Evolutionary conservation across 2,888 invertebrate genomes (phyloP).

Genomic region (Drosophila maculinotata): DNA sequence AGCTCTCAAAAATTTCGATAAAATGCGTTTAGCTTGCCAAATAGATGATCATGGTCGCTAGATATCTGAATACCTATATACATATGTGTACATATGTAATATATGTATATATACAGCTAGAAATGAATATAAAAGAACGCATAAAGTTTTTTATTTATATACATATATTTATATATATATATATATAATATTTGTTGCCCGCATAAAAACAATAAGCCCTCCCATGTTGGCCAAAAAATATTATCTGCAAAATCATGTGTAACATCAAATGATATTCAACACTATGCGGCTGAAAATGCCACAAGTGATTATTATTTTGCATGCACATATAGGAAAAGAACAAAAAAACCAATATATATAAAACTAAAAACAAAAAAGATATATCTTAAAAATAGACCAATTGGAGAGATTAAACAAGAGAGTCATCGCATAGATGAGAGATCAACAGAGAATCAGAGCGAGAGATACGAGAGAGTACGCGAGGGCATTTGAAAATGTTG

Average conservation of each 20-base stretch:
- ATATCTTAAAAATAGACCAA: slow-evolving; percentile 68
- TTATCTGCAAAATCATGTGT: slow-evolving; percentile 73
- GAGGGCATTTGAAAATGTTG: slow-evolving; percentile 55
- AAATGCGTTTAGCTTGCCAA: slow-evolving; percentile 64
- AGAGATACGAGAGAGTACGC: slow-evolving; percentile 28
- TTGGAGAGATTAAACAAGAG: slow-evolving; percentile 38
- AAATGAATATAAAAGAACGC: slow-evolving; percentile 10
- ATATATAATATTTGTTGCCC: slow-evolving; percentile 13
- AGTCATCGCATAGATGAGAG: slow-evolving; percentile 5
- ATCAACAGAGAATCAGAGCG: slow-evolving; percentile 3
- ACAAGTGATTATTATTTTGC: slow-evolving; percentile 79
- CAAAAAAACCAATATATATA: slow-evolving; percentile 25
- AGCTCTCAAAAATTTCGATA: slow-evolving; percentile 35
- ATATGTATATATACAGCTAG: slow-evolving; percentile 33
- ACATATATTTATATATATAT: neutral
- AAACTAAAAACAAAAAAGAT: slow-evolving; percentile 42
- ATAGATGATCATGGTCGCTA: slow-evolving; percentile 77
- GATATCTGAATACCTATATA: too few species aligned
- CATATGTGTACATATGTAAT: too few species aligned
- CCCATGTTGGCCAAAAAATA: slow-evolving; percentile 37
- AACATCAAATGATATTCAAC: slow-evolving; percentile 83
- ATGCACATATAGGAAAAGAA: slow-evolving; percentile 48
- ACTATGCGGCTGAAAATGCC: slow-evolving; percentile 75
- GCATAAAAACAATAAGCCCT: slow-evolving; percentile 32
- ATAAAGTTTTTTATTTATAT: neutral